Evolutionary conservation across 30 jellyfish, hydroid and myxozoan genomes (phyloP).

Genomic region (Clytia hemisphaerica): DNA sequence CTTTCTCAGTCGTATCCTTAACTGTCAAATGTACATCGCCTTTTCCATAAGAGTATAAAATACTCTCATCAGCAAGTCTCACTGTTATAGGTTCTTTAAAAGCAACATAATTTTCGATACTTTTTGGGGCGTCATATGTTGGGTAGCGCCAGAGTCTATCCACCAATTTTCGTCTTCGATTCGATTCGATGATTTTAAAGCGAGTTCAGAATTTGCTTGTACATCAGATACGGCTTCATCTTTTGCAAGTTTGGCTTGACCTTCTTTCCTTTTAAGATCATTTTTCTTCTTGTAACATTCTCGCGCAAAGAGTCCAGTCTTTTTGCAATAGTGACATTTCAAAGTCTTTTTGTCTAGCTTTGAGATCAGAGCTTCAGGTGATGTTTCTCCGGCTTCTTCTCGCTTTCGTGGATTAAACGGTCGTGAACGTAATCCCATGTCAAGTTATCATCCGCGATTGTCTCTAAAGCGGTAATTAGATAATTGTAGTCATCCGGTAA

Average conservation of each 20-base stretch:
- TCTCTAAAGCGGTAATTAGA: conserved; percentile 42
- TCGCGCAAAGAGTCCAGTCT: conserved; percentile 32
- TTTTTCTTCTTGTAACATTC: conserved; percentile 34
- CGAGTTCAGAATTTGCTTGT: conserved; percentile 6
- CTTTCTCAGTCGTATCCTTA: conserved; percentile 23
- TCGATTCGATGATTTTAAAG: neutral
- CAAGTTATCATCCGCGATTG: conserved; percentile 22
- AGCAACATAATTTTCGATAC: no score
- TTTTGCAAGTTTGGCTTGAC: neutral
- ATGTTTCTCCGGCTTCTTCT: neutral
- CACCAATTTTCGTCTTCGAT: neutral
- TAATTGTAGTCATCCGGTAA: conserved; percentile 35
- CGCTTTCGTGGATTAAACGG: conserved; percentile 11
- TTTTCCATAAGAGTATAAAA: conserved; percentile 25
- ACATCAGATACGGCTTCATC: neutral
- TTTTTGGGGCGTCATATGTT: conserved; percentile 42
- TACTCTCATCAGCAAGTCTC: conserved; percentile 38
- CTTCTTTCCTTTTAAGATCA: conserved; percentile 8
- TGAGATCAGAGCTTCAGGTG: neutral
- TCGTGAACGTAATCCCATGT: conserved; percentile 20
- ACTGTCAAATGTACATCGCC: conserved; percentile 7
- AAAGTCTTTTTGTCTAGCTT: neutral
- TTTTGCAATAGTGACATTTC: conserved; percentile 38
- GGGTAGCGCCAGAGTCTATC: conserved; percentile 47
- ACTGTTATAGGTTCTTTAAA: no score